Base-by-base conservation (phyloP, 2,797 vertebrate genomes). In the Oreonectes daqikongensis region DNA sequence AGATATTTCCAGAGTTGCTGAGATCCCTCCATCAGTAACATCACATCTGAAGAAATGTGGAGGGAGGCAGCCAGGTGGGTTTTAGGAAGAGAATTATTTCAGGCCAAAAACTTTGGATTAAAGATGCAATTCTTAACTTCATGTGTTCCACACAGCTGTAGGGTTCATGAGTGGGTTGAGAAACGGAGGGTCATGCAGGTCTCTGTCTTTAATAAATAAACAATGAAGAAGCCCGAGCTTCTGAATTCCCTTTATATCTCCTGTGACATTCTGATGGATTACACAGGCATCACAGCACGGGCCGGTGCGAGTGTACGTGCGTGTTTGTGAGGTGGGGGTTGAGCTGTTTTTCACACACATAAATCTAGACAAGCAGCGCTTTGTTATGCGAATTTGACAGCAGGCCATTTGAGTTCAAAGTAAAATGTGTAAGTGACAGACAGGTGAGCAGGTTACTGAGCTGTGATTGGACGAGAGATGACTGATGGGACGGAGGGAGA, bases 231-330 rank as follows among this genome's bases (percentile, higher is more conserved):
- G 55, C 53, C 64, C 26, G 61, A 22, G 73, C 17, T 53, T 57
- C 38, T 60, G 65, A 78, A 57, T 61, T 53, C 53, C 32, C 52
- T 72, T 64, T 77, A 75, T 67, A 63, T 75, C 68, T 79, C 68
- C 55, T 14, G 68, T 79, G 77, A 69, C 77, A 79, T 50, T 77
- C 77, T 79, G 81, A 79, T 82, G 73, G 81, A 82, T 79, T 72
- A 76, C 77, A 64, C 64, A 50, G 77, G 64, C 81, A 79, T 72
- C 73, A 72, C 69, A 72, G 71, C 61, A 67, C 67, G 50, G 75
- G 71, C 73, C 65, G 65, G 20, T 59, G 55, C 35, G 55, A 52
- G 72, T 64, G 44, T 38, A 64, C 52, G 59, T 71, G 50, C 24
- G 67, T 67, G 60, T 75, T 35, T 79, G 64, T 48, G 11, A 42